phyloP scores from a whole-genome alignment of 1,140 invertebrate species.

The Harlomillsia oculata region DNA sequence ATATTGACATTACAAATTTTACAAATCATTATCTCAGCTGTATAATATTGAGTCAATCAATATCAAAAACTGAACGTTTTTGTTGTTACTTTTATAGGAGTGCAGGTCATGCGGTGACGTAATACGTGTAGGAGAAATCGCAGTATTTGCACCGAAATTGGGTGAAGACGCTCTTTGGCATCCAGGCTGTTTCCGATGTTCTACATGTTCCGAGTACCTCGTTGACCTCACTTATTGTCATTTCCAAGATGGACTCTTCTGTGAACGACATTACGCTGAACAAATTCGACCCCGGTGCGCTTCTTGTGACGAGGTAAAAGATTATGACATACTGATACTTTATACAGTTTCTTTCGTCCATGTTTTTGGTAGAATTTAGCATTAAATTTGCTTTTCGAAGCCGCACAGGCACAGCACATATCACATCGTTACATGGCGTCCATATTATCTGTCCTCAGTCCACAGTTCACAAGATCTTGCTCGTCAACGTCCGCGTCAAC shows the following conservation, averaged over 20 bases:
- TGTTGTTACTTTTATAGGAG: slow-evolving; percentile 40
- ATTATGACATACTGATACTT: too few species aligned
- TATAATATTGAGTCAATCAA: not conserved
- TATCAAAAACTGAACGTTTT: not conserved
- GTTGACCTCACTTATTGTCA: slow-evolving; percentile 83
- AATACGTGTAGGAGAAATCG: slow-evolving; percentile 54
- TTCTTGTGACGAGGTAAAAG: slow-evolving; percentile 91
- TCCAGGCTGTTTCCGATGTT: slow-evolving; percentile 66
- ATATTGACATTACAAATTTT: not conserved
- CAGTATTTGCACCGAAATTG: slow-evolving; percentile 61
- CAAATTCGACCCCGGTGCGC: slow-evolving; percentile 81
- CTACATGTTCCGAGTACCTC: slow-evolving; percentile 70
- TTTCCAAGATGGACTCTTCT: slow-evolving; percentile 73
- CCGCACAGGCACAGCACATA: too few species aligned
- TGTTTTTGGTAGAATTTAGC: too few species aligned
- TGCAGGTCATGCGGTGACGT: slow-evolving; percentile 55
- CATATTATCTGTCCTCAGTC: too few species aligned
- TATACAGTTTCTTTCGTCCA: too few species aligned
- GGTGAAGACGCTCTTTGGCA: slow-evolving; percentile 38
- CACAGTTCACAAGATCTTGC: too few species aligned
- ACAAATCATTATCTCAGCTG: not conserved
- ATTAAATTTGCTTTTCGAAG: too few species aligned
- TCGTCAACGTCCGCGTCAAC: too few species aligned
- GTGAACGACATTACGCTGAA: slow-evolving; percentile 89
- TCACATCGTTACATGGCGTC: too few species aligned